Percentiles rank a stretch among this genome's conserved stretches.
phyloP scores from a whole-genome alignment of 2,113 vertebrate species.

The Bubo scandiacus region DNA sequence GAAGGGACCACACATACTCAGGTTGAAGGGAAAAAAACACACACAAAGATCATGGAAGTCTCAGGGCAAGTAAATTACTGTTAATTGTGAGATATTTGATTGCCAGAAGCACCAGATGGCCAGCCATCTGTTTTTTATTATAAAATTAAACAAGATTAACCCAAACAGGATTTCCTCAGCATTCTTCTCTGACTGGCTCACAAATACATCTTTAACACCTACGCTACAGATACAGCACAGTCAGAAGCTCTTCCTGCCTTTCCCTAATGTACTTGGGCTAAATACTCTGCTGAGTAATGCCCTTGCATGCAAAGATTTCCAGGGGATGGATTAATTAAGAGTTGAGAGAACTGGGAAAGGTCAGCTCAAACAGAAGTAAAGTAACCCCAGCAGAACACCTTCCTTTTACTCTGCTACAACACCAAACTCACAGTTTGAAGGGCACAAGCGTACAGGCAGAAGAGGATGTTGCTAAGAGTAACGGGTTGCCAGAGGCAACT shows the following conservation, averaged over 20 bases:
- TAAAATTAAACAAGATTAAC: slow-evolving; percentile 66
- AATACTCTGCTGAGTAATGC: neutral
- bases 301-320: neutral
- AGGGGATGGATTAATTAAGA: neutral
- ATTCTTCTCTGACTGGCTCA: slow-evolving; percentile 59
- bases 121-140: slow-evolving; percentile 63
- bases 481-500: neutral
- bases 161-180: slow-evolving; percentile 64
- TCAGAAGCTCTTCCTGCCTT: slow-evolving; percentile 32
- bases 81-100: slow-evolving; percentile 68
- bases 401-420: neutral
- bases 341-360: neutral
- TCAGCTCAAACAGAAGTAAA: neutral
- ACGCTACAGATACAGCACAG: neutral
- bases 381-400: neutral
- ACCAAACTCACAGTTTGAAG: neutral
- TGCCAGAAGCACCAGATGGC: slow-evolving; percentile 66
- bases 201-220: slow-evolving; percentile 58
- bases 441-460: neutral
- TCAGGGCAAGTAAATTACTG: slow-evolving; percentile 63
- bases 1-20: slow-evolving; percentile 52
- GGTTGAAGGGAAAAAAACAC: neutral
- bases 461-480: neutral
- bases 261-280: neutral
- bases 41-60: slow-evolving; percentile 23